A percentile compares a stretch with the other conserved stretches of the same genome.
Evolutionary conservation across 2,888 invertebrate species (phyloP).

Genomic region (Cerastis rubricosa): DNA sequence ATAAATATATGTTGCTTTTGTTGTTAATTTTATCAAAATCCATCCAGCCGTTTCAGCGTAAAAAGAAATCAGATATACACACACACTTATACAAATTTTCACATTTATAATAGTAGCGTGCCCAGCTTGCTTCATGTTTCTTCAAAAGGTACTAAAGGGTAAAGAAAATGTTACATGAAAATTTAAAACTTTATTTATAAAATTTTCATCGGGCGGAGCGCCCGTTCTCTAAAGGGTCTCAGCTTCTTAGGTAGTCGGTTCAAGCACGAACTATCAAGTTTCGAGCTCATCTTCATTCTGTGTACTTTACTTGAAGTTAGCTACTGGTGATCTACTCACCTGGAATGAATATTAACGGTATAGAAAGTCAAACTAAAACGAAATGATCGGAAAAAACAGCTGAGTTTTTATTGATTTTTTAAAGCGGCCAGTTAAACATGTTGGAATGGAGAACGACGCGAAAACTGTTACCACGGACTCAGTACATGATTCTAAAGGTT

Average conservation of each 20-base stretch:
- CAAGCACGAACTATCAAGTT: constrained; percentile 27
- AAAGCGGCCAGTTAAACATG: background rate
- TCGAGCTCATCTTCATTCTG: constrained; percentile 21
- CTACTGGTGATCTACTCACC: constrained; percentile 1
- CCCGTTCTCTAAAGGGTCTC: constrained; percentile 10
- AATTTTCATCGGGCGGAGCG: background rate
- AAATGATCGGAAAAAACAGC: background rate
- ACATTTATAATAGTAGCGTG: background rate
- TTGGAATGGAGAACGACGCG: too few species aligned
- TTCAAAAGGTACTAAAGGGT: background rate
- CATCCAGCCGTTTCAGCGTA: background rate
- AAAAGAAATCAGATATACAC: background rate
- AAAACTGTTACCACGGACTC: too few species aligned
- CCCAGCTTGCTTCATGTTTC: background rate
- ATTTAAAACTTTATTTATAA: constrained; percentile 29
- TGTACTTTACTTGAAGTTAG: constrained; percentile 14
- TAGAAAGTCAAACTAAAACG: background rate
- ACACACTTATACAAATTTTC: background rate
- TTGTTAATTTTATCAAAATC: background rate
- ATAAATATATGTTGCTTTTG: too few species aligned
- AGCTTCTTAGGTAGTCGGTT: constrained; percentile 18
- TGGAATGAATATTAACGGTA: background rate
- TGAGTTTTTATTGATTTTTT: background rate
- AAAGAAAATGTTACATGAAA: constrained; percentile 12
- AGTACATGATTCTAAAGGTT: too few species aligned